Base-by-base conservation (phyloP, 2,888 invertebrate genomes). In the Alloplasta piceator region DNA sequence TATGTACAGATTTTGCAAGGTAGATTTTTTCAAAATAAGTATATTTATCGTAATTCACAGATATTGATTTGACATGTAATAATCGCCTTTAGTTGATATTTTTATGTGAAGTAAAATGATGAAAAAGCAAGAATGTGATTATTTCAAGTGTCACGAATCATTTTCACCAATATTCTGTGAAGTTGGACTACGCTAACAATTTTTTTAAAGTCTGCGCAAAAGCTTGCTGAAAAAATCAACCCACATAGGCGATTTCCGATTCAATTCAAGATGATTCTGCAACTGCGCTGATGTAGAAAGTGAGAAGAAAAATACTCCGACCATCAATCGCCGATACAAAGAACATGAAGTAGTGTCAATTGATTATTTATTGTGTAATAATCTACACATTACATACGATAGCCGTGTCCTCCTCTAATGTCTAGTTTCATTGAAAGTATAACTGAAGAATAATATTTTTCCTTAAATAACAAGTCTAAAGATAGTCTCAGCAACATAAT, bases 321-420 rank as follows among this genome's bases (percentile, higher is more conserved):
- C n/a, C n/a, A 46, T 26, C 26, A 26, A 26, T 26, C 26, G 4
- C 14, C 38, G 46, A 41, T 9, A 5, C 4, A 41, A 12, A 4
- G 9, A 50, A 7, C 16, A 12, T 4, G 10, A 9, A 5, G 26
- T 61, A 26, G 26, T 61, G 26, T 61, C 66, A 55, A 50, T 71
- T 38, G 43, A 75, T 75, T 56, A 48, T 81, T 82, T 79, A 79
- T 82, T 79, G 71, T 76, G 75, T 76, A 79, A 71, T 74, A 66
- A 75, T 72, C 36, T 71, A 76, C 79, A 78, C 71, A 72, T 79
- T 75, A 58, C 71, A 82, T 71, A 82, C 61, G 36, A 58, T 79
- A 72, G 58, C 41, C 61, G 63, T 76, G 55, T 39, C 68, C 14
- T 63, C 63, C 55, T 68, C 56, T 60, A 72, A 73, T 48, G 67